Conservation (phyloP, 2,888 invertebrate genomes). For the Tricholauxania praeusta region DNA sequence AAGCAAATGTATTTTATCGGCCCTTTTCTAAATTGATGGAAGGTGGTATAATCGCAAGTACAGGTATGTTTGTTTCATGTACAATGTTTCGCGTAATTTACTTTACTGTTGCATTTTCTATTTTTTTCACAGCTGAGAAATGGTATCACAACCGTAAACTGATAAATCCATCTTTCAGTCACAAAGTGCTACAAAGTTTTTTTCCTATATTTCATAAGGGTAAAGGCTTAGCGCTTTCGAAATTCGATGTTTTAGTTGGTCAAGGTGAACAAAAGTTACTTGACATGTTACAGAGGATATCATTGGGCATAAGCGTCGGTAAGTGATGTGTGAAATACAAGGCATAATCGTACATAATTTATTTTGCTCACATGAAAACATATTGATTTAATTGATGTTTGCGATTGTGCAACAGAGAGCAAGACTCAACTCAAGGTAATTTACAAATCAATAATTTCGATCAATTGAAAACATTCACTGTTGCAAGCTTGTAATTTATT, state of each 20-base stretch:
- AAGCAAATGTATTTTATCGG: conserved; percentile 34
- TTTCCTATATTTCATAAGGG: conserved; percentile 37
- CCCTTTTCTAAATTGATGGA: conserved; percentile 26
- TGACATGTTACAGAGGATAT: conserved; percentile 26
- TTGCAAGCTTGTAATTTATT: no score
- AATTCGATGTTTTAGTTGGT: conserved; percentile 26
- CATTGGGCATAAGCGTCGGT: conserved; percentile 39
- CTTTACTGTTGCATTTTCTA: background rate
- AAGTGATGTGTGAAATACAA: background rate
- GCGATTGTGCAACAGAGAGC: no score
- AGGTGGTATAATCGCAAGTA: conserved; percentile 42
- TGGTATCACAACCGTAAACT: conserved; percentile 43
- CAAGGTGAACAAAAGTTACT: conserved; percentile 30
- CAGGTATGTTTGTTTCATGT: conserved; percentile 19
- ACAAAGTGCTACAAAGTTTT: background rate
- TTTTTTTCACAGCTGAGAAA: conserved; percentile 20
- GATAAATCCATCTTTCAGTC: conserved; percentile 42
- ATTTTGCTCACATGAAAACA: no score
- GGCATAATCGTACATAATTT: no score
- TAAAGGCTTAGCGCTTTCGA: conserved; percentile 30
- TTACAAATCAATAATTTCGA: no score
- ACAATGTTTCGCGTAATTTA: background rate
- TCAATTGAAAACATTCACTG: no score
- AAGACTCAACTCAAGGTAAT: no score
- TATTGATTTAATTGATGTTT: no score